These are phyloP conservation scores for Melanostoma scalare DNA, from an alignment of 2,888 invertebrate species.

Conservation along the genomic window DNA sequence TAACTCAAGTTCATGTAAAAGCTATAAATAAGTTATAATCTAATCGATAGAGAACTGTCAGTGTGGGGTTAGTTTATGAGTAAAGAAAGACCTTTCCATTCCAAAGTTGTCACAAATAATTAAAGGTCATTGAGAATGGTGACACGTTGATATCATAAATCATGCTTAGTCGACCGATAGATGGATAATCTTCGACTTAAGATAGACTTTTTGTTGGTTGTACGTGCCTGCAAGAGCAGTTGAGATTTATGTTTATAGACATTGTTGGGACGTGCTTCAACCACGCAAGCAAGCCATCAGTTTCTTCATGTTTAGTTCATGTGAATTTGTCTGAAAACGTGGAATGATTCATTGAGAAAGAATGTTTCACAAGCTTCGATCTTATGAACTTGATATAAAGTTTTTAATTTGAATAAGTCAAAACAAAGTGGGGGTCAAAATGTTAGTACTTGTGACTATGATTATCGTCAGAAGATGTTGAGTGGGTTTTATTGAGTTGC, in stretches of 20 bases:
- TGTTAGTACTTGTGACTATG: too few species aligned
- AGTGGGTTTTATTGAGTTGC: too few species aligned
- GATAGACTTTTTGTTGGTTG: constrained; percentile 61
- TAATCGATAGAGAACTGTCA: constrained; percentile 28
- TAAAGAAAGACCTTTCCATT: not conserved
- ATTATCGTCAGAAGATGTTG: too few species aligned
- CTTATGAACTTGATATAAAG: too few species aligned
- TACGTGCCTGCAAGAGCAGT: constrained; percentile 50
- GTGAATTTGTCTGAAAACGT: not conserved
- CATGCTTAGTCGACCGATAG: constrained; percentile 68
- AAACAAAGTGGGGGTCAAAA: too few species aligned
- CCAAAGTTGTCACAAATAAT: constrained; percentile 60
- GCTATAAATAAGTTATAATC: constrained; percentile 28
- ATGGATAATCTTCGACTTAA: constrained; percentile 62
- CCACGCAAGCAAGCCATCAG: constrained; percentile 6
- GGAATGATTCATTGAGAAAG: not conserved
- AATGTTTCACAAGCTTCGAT: not conserved
- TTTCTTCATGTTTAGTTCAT: not conserved
- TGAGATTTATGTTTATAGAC: constrained; percentile 70
- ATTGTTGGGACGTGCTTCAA: constrained; percentile 50
- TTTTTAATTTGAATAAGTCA: too few species aligned
- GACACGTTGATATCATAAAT: constrained; percentile 66
- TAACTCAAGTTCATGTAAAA: constrained; percentile 17
- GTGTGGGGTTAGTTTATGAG: constrained; percentile 2
- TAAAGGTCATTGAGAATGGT: constrained; percentile 65